Evolutionary conservation across 1,140 invertebrate genomes (phyloP).

Genomic region (Cylas formicarius): DNA sequence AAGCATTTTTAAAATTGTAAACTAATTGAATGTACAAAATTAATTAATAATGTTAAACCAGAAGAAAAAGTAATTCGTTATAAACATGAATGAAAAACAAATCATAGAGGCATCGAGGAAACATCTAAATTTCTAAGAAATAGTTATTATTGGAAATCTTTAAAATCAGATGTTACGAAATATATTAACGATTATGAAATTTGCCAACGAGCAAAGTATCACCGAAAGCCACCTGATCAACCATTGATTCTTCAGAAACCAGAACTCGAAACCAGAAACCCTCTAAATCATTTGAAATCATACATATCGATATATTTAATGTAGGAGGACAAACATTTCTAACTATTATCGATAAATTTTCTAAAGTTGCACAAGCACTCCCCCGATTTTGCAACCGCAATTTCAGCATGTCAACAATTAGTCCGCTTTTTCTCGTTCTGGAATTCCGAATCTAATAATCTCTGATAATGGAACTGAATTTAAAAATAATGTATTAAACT

Average conservation of each 20-base stretch:
- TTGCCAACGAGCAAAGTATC: constrained; percentile 15
- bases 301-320: constrained; percentile 18
- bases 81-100: constrained; percentile 10
- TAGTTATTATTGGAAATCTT: background rate
- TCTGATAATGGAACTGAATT: constrained; percentile 27
- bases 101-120: constrained; percentile 7
- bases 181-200: constrained; percentile 13
- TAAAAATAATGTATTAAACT: constrained; percentile 24
- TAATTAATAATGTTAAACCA: background rate
- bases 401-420: constrained; percentile 13
- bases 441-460: constrained; percentile 20
- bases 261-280: no score
- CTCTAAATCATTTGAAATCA: constrained; percentile 20
- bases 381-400: constrained; percentile 7
- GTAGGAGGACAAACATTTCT: constrained; percentile 17
- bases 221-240: constrained; percentile 6
- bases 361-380: constrained; percentile 21
- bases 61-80: constrained; percentile 3
- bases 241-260: constrained; percentile 8
- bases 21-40: constrained; percentile 12
- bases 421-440: constrained; percentile 21
- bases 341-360: constrained; percentile 19
- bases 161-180: constrained; percentile 10
- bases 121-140: background rate
- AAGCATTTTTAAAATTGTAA: constrained; percentile 1